phyloP scores from a whole-genome alignment of 1,140 invertebrate species.

The Diplogasteroides magnus region DNA sequence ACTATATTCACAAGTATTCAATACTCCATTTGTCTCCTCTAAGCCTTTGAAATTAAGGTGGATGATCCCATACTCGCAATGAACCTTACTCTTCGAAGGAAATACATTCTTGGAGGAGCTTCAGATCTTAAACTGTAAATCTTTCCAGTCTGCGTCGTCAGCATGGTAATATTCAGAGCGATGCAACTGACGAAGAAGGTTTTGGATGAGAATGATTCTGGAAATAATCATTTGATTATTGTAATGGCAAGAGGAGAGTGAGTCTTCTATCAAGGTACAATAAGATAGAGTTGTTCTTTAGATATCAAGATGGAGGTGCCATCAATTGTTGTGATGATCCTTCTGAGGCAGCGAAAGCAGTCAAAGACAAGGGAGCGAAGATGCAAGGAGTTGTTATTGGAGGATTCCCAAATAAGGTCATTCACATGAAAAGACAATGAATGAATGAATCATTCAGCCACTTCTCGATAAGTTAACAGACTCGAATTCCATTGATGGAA shows the following conservation, averaged over 20 bases:
- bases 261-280: too few relatives aligned
- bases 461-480: background rate
- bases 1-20: background rate
- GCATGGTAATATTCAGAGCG: background rate
- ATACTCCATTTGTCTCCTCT: background rate
- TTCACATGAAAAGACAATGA: background rate
- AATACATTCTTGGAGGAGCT: background rate
- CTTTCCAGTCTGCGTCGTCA: background rate
- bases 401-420: background rate
- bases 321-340: background rate
- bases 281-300: too few relatives aligned
- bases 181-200: background rate
- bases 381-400: background rate
- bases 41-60: too few relatives aligned
- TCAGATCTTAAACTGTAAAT: background rate
- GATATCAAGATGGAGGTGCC: background rate
- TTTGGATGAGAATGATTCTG: background rate
- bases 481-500: background rate
- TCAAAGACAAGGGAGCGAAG: background rate
- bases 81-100: background rate
- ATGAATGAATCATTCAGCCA: background rate
- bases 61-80: background rate
- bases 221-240: background rate
- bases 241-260: background rate
- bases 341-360: background rate